Base-by-base conservation (phyloP, 2,113 vertebrate species). In the Tupaia tana region DNA sequence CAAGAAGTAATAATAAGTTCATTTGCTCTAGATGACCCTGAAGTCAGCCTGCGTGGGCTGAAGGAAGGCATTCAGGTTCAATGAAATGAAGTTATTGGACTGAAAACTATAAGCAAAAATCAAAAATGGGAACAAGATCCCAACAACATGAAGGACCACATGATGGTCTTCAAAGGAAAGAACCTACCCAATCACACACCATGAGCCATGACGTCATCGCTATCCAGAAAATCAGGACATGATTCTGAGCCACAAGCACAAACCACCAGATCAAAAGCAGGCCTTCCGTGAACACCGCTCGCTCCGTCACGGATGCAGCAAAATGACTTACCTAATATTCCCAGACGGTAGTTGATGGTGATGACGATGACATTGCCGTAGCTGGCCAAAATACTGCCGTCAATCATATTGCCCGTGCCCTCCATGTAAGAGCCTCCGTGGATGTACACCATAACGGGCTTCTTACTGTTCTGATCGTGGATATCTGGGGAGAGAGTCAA, bases 341-440 rank as follows among this genome's bases (percentile, higher is more conserved):
- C 99, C 19, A 99, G 98, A 54, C 99, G 98, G 97, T 99, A 99
- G 99, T 99, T 99, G 78, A 99, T 97, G 34, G 99, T 99, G 92
- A 99, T 97, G 92, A 99, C 99, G 86, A 99, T 99, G 95, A 99
- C 99, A 56, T 99, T 99, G 74, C 99, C 99, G 5, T 99, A 99
- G 97, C 99, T 99, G 16, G 99, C 99, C 0, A 99, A 98, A 90
- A 99, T 99, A 95, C 99, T 99, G 77, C 99, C 99, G 80, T 99
- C 99, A n/a, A 99, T 99, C 99, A 99, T 99, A 93, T 99, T 99
- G 3, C 99, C 99, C 0, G 99, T 99, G 16, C 99, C 99, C 87
- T 99, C 99, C 97, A 99, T 99, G 94, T 99, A 99, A 1, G 99
- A 99, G 34, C 99, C 99, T 2, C 99, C 99, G 3, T 99, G 99